A percentile compares a stretch with the other conserved stretches of the same genome.
phyloP scores from a whole-genome alignment of 2,888 invertebrate species.

The Aleiodes testaceus region DNA sequence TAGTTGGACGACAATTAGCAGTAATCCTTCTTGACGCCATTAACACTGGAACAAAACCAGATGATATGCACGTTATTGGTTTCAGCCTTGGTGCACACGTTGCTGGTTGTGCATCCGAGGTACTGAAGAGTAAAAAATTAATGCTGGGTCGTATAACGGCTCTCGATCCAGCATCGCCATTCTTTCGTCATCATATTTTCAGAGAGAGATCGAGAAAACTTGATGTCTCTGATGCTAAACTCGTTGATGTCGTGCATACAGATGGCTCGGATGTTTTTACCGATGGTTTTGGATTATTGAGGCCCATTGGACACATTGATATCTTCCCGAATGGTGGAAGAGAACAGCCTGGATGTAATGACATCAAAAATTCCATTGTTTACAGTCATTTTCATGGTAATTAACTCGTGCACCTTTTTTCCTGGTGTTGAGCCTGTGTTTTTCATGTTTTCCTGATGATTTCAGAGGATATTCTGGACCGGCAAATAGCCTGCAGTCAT shows the following conservation, averaged over 20 bases:
- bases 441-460: background rate
- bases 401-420: background rate
- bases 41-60: conserved; percentile 71
- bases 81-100: conserved; percentile 79
- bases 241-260: conserved; percentile 82
- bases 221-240: conserved; percentile 78
- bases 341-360: conserved; percentile 77
- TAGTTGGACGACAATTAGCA: conserved; percentile 77
- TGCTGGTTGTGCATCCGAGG: conserved; percentile 77
- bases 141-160: conserved; percentile 77
- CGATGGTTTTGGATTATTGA: conserved; percentile 78
- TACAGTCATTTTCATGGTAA: conserved; percentile 74
- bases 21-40: conserved; percentile 74
- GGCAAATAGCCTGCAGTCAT: conserved; percentile 77
- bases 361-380: conserved; percentile 76
- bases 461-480: conserved; percentile 73
- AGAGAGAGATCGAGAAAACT: conserved; percentile 76
- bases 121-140: conserved; percentile 71
- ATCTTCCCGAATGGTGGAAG: conserved; percentile 78
- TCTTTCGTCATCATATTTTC: conserved; percentile 76
- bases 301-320: conserved; percentile 78
- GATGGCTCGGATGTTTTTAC: conserved; percentile 77
- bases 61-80: conserved; percentile 75
- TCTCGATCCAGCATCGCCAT: conserved; percentile 77
- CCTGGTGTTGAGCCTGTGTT: background rate